Evolutionary conservation across 2,888 invertebrate species (phyloP).

Genomic region (Spisula subtruncata): DNA sequence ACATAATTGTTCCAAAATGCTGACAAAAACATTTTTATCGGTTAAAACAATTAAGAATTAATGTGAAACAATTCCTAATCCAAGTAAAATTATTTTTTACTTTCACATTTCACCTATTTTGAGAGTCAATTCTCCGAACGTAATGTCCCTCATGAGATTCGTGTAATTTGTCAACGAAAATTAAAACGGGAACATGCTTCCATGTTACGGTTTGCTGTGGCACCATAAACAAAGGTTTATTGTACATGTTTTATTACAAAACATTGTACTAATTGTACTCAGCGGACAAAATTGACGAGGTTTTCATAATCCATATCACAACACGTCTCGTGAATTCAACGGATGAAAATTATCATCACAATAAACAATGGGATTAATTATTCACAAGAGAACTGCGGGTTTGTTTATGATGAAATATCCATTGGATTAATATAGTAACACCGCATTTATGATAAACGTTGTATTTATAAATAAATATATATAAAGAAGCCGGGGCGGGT

Average conservation of each 20-base stretch:
- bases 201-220: not conserved
- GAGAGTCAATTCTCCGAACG: not conserved
- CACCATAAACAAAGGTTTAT: not conserved
- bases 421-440: not conserved
- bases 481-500: no score
- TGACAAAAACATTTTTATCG: no score
- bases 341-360: not conserved
- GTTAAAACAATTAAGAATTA: not conserved
- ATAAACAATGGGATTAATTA: constrained; percentile 3
- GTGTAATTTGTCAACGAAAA: not conserved
- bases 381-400: not conserved
- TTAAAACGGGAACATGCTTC: not conserved
- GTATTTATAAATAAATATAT: no score
- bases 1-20: no score
- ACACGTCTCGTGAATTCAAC: not conserved
- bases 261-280: no score
- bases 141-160: not conserved
- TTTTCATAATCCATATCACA: constrained; percentile 1
- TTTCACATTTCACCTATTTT: not conserved
- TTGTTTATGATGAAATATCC: not conserved
- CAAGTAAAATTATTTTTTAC: no score
- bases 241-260: no score
- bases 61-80: not conserved
- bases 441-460: no score
- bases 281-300: not conserved